Evolutionary conservation across 2,888 invertebrate genomes (phyloP), one percentile per base, ranked within the genome.

Genomic region (Neria commutata): DNA sequence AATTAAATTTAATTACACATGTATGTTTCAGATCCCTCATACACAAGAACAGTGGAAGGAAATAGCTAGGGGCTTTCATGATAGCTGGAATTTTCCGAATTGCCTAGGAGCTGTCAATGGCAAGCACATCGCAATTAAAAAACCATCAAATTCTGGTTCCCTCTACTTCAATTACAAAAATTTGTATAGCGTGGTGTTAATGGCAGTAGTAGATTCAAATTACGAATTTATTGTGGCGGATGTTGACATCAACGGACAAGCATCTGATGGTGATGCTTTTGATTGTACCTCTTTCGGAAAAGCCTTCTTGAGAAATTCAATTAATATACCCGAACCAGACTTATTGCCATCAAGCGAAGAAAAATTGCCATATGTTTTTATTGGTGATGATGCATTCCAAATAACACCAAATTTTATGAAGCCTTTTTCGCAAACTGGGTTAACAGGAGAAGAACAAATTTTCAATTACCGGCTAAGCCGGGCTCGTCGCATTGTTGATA

Each of bases 131-230:
- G 48, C 54, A 10, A 57, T 64, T 23, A 42, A 19, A 40, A 61
- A 64, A n/a, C 59, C 61, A 19, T 29, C 52, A 19, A 24, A 52
- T 8, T 59, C 61, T 21, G 57, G 59, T 14, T 53, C 52, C 14
- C 57, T 57, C 34, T 61, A 60, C 47, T 63, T 53, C 34, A 61
- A 54, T 46, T 56, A 62, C 37, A 56, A 56, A 29, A 54, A 51
- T 5, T 46, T 46, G 23, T 19, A 5, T 4, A 46, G 46, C 2
- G 21, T 46, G 11, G 46, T 46, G 25, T 24, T 46, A 23, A 46
- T 46, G 46, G 46, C 21, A 5, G 21, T 46, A 23, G 46, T 46
- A 3, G 24, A 46, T n/a, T n/a, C n/a, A n/a, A n/a, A n/a, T n/a
- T n/a, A n/a, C n/a, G n/a, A n/a, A n/a, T n/a, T n/a, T n/a, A 11